Evolutionary conservation across 1,140 invertebrate species (phyloP), one percentile per base, ranked within the genome.

Genomic region (Onthophagus taurus): DNA sequence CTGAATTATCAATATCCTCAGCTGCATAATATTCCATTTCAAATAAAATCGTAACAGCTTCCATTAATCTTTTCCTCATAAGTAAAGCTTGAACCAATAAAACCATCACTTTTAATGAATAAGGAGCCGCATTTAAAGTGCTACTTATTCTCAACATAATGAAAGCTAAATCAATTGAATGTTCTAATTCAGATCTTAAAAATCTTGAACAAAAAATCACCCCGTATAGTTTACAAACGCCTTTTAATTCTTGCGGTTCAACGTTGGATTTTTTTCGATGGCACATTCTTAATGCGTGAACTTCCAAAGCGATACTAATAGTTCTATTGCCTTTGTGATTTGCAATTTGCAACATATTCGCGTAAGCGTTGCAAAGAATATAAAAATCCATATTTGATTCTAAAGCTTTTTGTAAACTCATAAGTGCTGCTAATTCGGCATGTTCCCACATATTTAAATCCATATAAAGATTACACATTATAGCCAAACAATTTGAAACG

Each of bases 351-450:
- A 77, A 68, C 63, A 76, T 67, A 33, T 74, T 74, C 0, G 62
- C 64, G 42, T 72, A 75, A 6, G 66, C 63, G 3, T 59, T 59
- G 39, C 73, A 75, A 0, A 77, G 53, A 0, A 66, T 50, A 11
- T 64, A 49, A 43, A 77, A 75, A 49, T 75, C 66, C 6, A 61
- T 65, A 30, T 66, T 67, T 0, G 66, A 64, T 6, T 61, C 48
- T 6, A 72, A 46, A 1, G 72, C 69, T 24, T 66, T 63, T 44
- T 66, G 69, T 23, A 77, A 47, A 21, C 69, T 60, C 72, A 72
- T 75, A 17, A 72, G 61, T 0, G 75, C 72, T 4, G 74, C 71
- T 14, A 77, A 51, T 24, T 64, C 57, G 0, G 74, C 72, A 30
- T 70, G 66, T 4, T 63, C 54, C 21, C 57, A 57, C 55, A 69